A percentile compares a stretch with the other conserved stretches of the same genome.
phyloP scores from a whole-genome alignment of 2,113 vertebrate genomes.

The Carlito syrichta region DNA sequence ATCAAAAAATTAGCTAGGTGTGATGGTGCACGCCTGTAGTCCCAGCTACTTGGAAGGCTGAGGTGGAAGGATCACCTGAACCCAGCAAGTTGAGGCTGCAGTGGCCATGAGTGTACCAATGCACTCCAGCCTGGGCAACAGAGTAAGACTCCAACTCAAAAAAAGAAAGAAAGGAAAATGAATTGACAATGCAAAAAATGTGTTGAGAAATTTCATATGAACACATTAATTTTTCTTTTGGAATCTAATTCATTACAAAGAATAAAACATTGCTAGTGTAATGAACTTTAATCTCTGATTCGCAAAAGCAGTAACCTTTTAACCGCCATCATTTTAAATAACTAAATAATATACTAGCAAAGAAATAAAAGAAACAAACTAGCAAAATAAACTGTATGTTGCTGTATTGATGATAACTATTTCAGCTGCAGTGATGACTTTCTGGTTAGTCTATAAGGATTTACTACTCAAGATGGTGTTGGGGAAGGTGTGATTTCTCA shows the following conservation, averaged over 20 bases:
- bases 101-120: too few species aligned
- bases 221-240: conserved; percentile 52
- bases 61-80: too few species aligned
- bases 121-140: too few species aligned
- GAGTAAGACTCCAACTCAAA: too few species aligned
- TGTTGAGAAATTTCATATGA: conserved; percentile 63
- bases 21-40: too few species aligned
- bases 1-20: too few species aligned
- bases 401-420: not conserved
- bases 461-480: not conserved
- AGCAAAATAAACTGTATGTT: not conserved
- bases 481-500: not conserved
- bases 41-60: too few species aligned
- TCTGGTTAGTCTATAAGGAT: not conserved
- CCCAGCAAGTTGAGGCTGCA: too few species aligned
- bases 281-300: conserved; percentile 16
- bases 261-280: conserved; percentile 1
- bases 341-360: not conserved
- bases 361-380: not conserved
- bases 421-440: not conserved
- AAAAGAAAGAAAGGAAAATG: too few species aligned
- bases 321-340: not conserved
- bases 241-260: conserved; percentile 32
- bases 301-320: conserved; percentile 11
- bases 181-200: conserved; percentile 55